Evolutionary conservation across 2,113 vertebrate species (phyloP).

Genomic region (Sisor rabdophorus): DNA sequence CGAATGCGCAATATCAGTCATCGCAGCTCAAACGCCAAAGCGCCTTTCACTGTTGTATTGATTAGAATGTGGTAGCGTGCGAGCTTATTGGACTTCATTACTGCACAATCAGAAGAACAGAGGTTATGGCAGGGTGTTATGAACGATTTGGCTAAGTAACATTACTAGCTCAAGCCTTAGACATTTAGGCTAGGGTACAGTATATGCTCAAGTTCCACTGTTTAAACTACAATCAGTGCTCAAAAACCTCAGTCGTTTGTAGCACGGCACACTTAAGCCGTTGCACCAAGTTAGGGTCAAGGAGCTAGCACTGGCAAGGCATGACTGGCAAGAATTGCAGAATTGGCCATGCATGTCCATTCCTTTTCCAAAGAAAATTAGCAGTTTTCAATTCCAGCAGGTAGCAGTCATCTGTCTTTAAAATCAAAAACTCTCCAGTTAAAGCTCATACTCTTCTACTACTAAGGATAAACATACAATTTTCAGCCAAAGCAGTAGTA

Average conservation of each 20-base stretch:
- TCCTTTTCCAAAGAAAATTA: neutral
- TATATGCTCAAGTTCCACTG: neutral
- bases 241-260: neutral
- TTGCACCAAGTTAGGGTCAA: neutral
- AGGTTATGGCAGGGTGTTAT: neutral
- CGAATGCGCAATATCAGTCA: constrained; percentile 7
- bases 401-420: constrained; percentile 5
- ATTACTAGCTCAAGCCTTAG: neutral
- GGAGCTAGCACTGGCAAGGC: neutral
- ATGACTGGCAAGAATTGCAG: too few species aligned
- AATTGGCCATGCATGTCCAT: neutral
- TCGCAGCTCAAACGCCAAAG: neutral
- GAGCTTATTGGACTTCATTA: neutral
- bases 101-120: constrained; percentile 2
- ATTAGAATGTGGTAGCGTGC: neutral
- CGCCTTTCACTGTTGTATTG: constrained; percentile 13
- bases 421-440: neutral
- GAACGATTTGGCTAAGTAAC: neutral
- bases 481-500: neutral
- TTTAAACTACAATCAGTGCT: neutral
- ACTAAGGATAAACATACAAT: too few species aligned
- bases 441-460: neutral
- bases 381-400: neutral
- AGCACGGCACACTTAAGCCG: neutral
- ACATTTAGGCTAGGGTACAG: neutral